A percentile compares a stretch with the other conserved stretches of the same genome.
Evolutionary conservation across 2,797 vertebrate species (phyloP).

Genomic region (Acanthopagrus latus): DNA sequence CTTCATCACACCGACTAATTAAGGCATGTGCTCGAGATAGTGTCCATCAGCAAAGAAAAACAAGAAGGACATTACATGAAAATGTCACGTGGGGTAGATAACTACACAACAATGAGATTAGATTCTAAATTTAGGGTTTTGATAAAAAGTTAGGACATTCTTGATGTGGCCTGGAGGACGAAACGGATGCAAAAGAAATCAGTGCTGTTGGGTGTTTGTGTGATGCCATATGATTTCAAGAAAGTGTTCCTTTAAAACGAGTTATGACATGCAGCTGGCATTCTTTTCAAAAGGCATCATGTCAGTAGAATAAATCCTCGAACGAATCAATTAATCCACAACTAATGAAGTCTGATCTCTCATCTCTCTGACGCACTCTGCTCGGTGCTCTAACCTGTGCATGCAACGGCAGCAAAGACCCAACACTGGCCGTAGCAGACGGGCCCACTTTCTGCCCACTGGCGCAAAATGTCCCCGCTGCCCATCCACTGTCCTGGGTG

Average conservation of each 20-base stretch:
- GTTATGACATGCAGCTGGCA: background rate
- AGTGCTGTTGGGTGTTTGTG: background rate
- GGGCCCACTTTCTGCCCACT: constrained; percentile 85
- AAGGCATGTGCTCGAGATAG: constrained; percentile 12
- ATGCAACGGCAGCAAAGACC: constrained; percentile 91
- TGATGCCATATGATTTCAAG: background rate
- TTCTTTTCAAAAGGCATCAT: background rate
- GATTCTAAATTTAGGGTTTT: constrained; percentile 12
- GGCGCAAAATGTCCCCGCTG: constrained; percentile 87
- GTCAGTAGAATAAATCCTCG: background rate
- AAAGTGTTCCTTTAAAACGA: background rate
- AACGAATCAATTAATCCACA: background rate
- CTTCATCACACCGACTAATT: constrained; percentile 21
- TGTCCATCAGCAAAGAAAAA: constrained; percentile 18
- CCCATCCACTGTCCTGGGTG: constrained; percentile 88
- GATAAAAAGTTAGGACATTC: background rate
- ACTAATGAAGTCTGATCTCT: background rate
- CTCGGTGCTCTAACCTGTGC: constrained; percentile 84
- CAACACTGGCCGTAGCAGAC: constrained; percentile 92
- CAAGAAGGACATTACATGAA: constrained; percentile 3
- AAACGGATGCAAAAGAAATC: background rate
- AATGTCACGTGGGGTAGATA: background rate
- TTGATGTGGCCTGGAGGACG: background rate
- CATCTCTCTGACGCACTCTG: background rate
- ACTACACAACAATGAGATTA: background rate